Evolutionary conservation across 2,888 invertebrate genomes (phyloP).

Genomic region (Bellardia bayeri): DNA sequence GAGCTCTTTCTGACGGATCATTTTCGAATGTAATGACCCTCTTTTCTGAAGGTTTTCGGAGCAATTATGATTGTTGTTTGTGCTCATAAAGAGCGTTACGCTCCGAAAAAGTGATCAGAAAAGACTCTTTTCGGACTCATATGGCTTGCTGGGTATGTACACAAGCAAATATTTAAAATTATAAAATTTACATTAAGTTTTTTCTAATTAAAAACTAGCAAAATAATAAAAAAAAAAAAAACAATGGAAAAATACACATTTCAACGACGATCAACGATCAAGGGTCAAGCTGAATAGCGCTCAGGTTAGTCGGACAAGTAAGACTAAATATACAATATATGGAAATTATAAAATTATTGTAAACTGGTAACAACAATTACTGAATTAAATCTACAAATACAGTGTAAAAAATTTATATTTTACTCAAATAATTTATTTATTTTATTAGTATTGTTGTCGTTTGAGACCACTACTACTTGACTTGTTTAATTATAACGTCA

Average conservation of each 20-base stretch:
- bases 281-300: slow-evolving; percentile 74
- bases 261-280: slow-evolving; percentile 73
- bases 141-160: too few species aligned
- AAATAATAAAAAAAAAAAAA: slow-evolving; percentile 20
- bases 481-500: slow-evolving; percentile 54
- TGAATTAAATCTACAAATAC: slow-evolving; percentile 18
- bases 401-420: neutral
- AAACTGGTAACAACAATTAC: slow-evolving; percentile 20
- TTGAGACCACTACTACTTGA: neutral
- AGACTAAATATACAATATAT: slow-evolving; percentile 44
- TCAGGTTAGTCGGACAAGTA: slow-evolving; percentile 74
- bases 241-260: slow-evolving; percentile 52
- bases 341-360: slow-evolving; percentile 45
- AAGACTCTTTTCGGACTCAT: too few species aligned
- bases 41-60: too few species aligned
- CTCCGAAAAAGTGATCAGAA: too few species aligned
- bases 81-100: too few species aligned
- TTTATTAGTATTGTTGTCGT: slow-evolving; percentile 2
- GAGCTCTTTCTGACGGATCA: too few species aligned
- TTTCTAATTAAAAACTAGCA: slow-evolving; percentile 33
- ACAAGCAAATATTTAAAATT: neutral
- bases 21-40: too few species aligned
- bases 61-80: too few species aligned
- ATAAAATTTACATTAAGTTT: slow-evolving; percentile 11
- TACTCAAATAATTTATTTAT: neutral